Evolutionary conservation across 2,888 invertebrate species (phyloP), one percentile per base, ranked within the genome.

Genomic region (Altica lythri): DNA sequence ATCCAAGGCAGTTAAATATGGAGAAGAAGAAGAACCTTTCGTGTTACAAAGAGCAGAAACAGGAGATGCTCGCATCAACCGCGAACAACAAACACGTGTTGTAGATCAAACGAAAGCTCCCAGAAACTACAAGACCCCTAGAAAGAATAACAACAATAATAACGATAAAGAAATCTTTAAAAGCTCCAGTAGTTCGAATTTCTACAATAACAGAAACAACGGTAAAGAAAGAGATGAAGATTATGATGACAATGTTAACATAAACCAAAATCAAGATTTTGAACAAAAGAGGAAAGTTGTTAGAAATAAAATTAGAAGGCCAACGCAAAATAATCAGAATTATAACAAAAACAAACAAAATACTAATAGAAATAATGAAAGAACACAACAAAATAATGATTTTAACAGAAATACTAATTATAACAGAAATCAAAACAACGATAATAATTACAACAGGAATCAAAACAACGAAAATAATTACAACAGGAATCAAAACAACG

Each of bases 161-260:
- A 65, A 65, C 52, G 75, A 77, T 18, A 65, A 83, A 52, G 87
- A 88, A 66, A 80, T 83, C 53, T 84, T 88, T 53, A 84, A 85
- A 63, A 83, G 84, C 34, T 86, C 88, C 16, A 87, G 87, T 71
- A 88, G 87, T 53, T 87, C 88, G 1, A 87, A 89, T 74, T 89
- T 88, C 78, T 89, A 86, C 75, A 86, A 86, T 64, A 83, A 83
- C 68, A 77, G 80, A 42, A 82, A 84, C 69, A 79, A 80, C 30
- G 83, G 83, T 4, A 81, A 83, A 62, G 83, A 84, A 69, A 78
- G 76, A 45, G 79, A 80, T 56, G 80, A 81, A 48, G 81, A 82
- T 51, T 79, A 81, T 53, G 75, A 77, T 48, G 76, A 78, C 51
- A 80, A 79, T 58, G 77, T 77, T 13, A 78, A 74, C 32, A 75